A percentile compares a stretch with the other conserved stretches of the same genome.
Evolutionary conservation across 2,113 vertebrate genomes (phyloP).

Genomic region (Talpa occidentalis): DNA sequence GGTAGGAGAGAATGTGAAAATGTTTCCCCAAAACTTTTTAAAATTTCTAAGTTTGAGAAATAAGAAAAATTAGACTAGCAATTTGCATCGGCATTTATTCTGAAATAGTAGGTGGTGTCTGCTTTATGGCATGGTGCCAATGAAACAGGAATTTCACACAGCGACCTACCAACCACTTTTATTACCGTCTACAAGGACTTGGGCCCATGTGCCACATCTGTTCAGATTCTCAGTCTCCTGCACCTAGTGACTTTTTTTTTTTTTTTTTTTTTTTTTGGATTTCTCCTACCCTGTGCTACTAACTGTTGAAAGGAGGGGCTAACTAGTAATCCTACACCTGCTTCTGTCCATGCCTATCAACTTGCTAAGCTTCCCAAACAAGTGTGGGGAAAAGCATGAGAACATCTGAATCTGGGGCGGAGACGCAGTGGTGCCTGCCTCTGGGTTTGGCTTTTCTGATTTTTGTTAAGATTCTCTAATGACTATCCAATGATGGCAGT

Average conservation of each 20-base stretch:
- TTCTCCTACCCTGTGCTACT: slow-evolving; percentile 75
- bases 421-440: slow-evolving; percentile 56
- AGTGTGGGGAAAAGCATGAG: slow-evolving; percentile 86
- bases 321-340: slow-evolving; percentile 94
- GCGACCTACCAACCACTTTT: neutral
- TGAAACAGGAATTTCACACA: neutral
- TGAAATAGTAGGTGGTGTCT: neutral
- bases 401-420: slow-evolving; percentile 74
- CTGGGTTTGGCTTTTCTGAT: neutral
- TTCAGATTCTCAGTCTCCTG: slow-evolving; percentile 55
- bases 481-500: slow-evolving; percentile 87
- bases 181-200: neutral
- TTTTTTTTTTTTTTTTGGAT: neutral
- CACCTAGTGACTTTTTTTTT: slow-evolving; percentile 49
- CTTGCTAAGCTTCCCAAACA: slow-evolving; percentile 90
- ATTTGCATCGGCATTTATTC: neutral
- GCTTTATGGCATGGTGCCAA: neutral
- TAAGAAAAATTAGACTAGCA: neutral
- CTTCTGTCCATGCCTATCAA: slow-evolving; percentile 88
- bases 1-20: neutral
- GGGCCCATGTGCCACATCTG: neutral
- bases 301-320: slow-evolving; percentile 88
- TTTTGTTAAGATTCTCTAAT: neutral
- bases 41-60: neutral
- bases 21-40: neutral